Conservation (phyloP, 2,888 invertebrate genomes). For the Ashinkailepas kermadecensis region DNA sequence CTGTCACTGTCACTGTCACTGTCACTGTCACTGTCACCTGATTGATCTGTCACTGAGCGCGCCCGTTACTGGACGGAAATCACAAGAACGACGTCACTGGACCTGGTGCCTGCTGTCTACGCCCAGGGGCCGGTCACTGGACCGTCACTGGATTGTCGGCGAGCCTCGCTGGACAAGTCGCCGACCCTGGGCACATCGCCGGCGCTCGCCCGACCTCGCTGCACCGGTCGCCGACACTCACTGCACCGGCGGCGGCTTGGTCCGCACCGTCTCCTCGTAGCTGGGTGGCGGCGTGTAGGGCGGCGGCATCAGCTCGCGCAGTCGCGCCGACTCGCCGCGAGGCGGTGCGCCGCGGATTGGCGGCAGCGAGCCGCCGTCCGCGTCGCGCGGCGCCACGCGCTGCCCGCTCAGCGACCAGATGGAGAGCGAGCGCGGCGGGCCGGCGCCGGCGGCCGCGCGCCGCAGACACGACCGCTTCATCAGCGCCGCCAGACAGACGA, state of each 20-base stretch:
- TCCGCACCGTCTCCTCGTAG: background rate
- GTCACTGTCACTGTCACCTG: no score
- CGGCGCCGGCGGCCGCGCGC: background rate
- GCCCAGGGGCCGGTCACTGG: no score
- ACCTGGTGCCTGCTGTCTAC: no score
- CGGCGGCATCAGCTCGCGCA: constrained; percentile 12
- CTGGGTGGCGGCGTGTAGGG: constrained; percentile 16
- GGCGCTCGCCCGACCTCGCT: background rate
- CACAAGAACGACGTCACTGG: no score
- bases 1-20: no score
- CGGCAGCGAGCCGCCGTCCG: background rate
- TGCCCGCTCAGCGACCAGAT: background rate
- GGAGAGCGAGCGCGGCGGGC: background rate
- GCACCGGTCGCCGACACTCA: background rate
- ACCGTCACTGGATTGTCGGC: no score
- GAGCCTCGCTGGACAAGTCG: no score
- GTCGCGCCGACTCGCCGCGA: background rate
- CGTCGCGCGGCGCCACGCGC: background rate
- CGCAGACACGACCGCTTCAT: constrained; percentile 7
- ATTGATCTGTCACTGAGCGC: no score
- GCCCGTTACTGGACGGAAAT: no score
- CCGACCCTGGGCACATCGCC: no score
- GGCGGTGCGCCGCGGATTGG: background rate
- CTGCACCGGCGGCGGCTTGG: constrained; percentile 4
- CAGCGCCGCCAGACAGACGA: constrained; percentile 3